Conservation (phyloP, 1,140 invertebrate genomes). For the Melanaphis sacchari region DNA sequence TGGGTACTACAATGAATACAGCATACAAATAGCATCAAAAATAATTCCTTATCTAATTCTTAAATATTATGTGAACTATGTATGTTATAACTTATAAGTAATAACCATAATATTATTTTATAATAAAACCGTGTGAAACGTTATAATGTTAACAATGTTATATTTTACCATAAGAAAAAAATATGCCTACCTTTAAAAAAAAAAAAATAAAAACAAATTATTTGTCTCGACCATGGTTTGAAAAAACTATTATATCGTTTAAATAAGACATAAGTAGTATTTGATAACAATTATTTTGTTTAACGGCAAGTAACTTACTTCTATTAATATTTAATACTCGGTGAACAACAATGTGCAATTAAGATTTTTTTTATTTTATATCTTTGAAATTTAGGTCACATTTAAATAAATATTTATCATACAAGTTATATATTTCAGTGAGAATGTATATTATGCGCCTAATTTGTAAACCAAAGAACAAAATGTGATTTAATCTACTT, state of each 20-base stretch:
- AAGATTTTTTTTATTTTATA: background rate
- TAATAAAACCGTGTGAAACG: background rate
- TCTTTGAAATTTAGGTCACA: background rate
- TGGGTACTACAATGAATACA: background rate
- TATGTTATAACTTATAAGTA: background rate
- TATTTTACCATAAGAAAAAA: background rate
- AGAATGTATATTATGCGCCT: background rate
- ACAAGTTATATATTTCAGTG: background rate
- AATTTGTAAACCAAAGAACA: constrained; percentile 2
- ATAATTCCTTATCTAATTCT: background rate
- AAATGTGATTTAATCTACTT: constrained; percentile 10
- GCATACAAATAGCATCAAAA: background rate
- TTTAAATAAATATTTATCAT: constrained; percentile 7
- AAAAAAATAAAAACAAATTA: background rate
- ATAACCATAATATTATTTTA: background rate
- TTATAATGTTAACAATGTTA: background rate
- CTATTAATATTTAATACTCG: background rate
- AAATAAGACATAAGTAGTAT: background rate
- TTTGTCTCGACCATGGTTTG: background rate
- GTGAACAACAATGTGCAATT: background rate
- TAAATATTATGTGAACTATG: background rate
- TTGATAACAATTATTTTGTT: background rate
- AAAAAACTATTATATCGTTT: background rate
- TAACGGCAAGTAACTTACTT: background rate
- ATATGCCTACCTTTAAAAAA: background rate